Conservation (phyloP, 2,113 vertebrate genomes). For the Pelobates fuscus region DNA sequence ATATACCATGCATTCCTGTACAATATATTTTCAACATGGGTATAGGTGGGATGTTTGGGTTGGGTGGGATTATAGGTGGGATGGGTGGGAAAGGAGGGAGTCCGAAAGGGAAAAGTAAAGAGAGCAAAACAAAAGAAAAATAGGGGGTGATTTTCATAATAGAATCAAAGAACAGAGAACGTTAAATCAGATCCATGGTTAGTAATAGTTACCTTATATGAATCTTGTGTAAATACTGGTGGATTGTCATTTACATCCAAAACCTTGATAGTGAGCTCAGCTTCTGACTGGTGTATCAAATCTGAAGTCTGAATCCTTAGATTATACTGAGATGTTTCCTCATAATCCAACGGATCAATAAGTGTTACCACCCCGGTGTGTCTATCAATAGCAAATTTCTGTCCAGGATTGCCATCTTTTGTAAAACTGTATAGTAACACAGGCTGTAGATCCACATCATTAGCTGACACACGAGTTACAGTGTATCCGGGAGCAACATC, state of each 20-base stretch:
- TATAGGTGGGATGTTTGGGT: too few relatives aligned
- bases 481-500: slow-evolving; percentile 77
- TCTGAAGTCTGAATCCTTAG: slow-evolving; percentile 79
- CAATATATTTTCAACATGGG: too few relatives aligned
- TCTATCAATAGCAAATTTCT: slow-evolving; percentile 77
- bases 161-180: too few relatives aligned
- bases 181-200: too few relatives aligned
- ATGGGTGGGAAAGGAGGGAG: too few relatives aligned
- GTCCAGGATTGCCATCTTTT: slow-evolving; percentile 62
- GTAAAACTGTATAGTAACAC: slow-evolving; percentile 79
- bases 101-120: too few relatives aligned
- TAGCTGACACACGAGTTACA: slow-evolving; percentile 77
- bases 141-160: too few relatives aligned
- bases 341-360: slow-evolving; percentile 78
- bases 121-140: too few relatives aligned
- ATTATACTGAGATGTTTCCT: slow-evolving; percentile 68
- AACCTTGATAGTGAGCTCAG: slow-evolving; percentile 71
- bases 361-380: slow-evolving; percentile 76
- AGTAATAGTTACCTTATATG: slow-evolving; percentile 84
- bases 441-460: slow-evolving; percentile 80
- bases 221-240: slow-evolving; percentile 80
- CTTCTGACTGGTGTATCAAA: slow-evolving; percentile 75
- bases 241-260: slow-evolving; percentile 88
- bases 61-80: too few relatives aligned
- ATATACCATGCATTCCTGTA: too few relatives aligned